phyloP scores from a whole-genome alignment of 2,113 vertebrate species.

The Oryzias woworae region DNA sequence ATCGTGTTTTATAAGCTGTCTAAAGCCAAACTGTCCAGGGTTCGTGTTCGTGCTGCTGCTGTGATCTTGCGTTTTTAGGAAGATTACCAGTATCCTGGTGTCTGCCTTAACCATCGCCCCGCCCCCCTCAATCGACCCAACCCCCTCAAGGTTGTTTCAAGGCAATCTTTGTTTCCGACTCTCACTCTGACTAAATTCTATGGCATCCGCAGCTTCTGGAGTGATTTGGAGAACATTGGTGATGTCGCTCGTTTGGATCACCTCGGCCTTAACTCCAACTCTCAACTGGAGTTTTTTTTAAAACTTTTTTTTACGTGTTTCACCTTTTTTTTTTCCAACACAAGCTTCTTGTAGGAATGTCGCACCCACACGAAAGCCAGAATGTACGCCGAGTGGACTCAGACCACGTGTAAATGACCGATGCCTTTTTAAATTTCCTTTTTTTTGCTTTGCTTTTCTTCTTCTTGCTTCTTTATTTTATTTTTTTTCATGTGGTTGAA shows the following conservation, averaged over 20 bases:
- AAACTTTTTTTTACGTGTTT: conserved; percentile 58
- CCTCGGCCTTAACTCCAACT: conserved; percentile 81
- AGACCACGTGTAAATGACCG: conserved; percentile 78
- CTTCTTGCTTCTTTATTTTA: conserved; percentile 82
- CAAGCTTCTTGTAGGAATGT: conserved; percentile 38
- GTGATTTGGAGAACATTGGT: conserved; percentile 36
- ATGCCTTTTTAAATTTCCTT: conserved; percentile 77
- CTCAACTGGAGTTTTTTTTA: conserved; percentile 60
- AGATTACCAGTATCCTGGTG: conserved; percentile 13
- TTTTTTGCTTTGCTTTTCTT: conserved; percentile 71
- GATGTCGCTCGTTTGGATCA: conserved; percentile 71
- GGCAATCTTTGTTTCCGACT: background rate
- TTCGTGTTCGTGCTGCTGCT: conserved; percentile 44
- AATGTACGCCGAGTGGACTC: conserved; percentile 84
- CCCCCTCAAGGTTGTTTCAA: too few species aligned
- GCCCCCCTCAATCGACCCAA: background rate
- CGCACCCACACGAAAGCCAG: conserved; percentile 80
- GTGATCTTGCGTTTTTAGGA: conserved; percentile 32
- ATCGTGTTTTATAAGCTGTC: conserved; percentile 13
- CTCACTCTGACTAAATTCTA: too few species aligned
- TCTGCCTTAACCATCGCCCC: conserved; percentile 9
- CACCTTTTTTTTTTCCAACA: conserved; percentile 4
- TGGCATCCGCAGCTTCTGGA: too few species aligned
- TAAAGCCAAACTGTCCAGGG: conserved; percentile 47
- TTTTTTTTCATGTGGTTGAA: conserved; percentile 79